Conservation (phyloP, 2,888 invertebrate species). For the Bembecia ichneumoniformis region DNA sequence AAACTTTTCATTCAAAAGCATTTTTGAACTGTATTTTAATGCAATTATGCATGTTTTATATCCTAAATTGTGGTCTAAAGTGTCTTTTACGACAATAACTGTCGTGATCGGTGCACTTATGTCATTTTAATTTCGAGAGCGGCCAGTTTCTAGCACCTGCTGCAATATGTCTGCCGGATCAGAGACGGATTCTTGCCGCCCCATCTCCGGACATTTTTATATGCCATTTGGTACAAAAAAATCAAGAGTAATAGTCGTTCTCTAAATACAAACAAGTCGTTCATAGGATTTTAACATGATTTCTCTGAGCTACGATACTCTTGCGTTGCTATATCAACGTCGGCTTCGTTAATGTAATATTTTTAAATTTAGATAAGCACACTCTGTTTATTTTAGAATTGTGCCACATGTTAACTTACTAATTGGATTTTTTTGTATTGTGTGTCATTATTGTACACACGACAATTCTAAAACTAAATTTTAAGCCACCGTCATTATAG, state of each 20-base stretch:
- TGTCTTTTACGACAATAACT: constrained; percentile 42
- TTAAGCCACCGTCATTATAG: no score
- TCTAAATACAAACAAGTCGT: constrained; percentile 63
- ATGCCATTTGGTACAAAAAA: constrained; percentile 52
- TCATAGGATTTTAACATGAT: constrained; percentile 62
- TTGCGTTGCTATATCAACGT: constrained; percentile 22
- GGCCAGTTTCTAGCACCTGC: constrained; percentile 41
- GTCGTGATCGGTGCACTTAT: constrained; percentile 38
- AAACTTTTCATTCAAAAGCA: constrained; percentile 36
- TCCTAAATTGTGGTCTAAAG: constrained; percentile 41
- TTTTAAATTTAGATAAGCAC: background rate
- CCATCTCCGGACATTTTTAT: constrained; percentile 53
- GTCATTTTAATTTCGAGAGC: constrained; percentile 47
- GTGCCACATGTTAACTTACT: no score
- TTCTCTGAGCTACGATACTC: constrained; percentile 51
- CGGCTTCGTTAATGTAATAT: background rate
- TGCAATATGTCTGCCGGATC: constrained; percentile 43
- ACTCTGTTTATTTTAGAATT: no score
- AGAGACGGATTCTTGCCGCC: constrained; percentile 48
- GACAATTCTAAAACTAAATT: no score
- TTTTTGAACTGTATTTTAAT: constrained; percentile 25
- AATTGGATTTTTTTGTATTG: no score
- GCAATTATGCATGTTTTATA: constrained; percentile 27
- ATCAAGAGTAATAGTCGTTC: constrained; percentile 57
- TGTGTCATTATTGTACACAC: no score